Base-by-base conservation (phyloP, 2,797 vertebrate species). In the Rachycentron canadum region DNA sequence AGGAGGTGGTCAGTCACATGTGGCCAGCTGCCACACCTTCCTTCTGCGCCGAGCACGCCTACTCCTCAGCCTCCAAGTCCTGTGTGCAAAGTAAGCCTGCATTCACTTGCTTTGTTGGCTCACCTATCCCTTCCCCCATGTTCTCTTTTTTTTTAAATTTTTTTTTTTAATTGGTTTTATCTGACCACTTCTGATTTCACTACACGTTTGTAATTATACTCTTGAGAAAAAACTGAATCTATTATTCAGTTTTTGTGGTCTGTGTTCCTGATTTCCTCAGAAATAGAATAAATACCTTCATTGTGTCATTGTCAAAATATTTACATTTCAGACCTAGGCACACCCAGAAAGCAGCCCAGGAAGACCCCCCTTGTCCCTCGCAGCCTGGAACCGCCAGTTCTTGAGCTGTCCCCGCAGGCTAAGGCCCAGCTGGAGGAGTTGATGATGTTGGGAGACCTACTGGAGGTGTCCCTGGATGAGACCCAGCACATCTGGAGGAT, bases 401-500 rank as follows among this genome's bases (percentile, higher is more conserved):
- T 99, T 6, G 97, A 99, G 89, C 89, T 99, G 57, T 99, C 98
- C 5, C 92, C 94, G 5, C 95, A 96, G 70, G 98, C 98, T 0
- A 99, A 99, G 86, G 96, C 95, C 73, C 98, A 98, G 87, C 93
- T 99, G 76, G 97, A 99, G 92, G 97, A 98, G 81, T 95, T 99
- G 53, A 99, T 99, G 97, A 99, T 99, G 98, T 94, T 98, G 70
- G 98, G 98, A 57, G 98, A 99, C 90, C 95, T 99, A 8, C 91
- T 99, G 86, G 98, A 99, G 91, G 98, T 99, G 2, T 98, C 98
- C 32, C 93, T 99, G 85, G 98, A 99, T 82, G 98, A 99, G 91
- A 99, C 97, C 21, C 98, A 99, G 83, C 98, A 99, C 92, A 99
- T 99, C 93, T 99, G 98, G 98, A 89, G 98, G 90, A 99, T 99